These are phyloP conservation scores for Tachysurus fulvidraco DNA, from an alignment of 2,113 vertebrate species.

Conservation along the genomic window DNA sequence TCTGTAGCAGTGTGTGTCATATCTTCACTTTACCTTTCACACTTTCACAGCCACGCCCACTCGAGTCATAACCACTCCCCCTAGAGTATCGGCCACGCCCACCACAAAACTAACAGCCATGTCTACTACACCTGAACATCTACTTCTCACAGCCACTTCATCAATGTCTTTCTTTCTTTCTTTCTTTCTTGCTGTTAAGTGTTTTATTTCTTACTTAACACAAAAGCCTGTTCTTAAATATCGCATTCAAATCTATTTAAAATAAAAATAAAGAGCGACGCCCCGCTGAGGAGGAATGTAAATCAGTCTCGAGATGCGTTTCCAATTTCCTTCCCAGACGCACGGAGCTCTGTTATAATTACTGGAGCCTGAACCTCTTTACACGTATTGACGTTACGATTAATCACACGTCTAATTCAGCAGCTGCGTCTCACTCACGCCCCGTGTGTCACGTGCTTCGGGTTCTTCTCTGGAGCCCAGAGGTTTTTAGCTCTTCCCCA, in stretches of 20 bases:
- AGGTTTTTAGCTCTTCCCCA: conserved; percentile 49
- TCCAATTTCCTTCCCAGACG: conserved; percentile 14
- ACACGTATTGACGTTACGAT: conserved; percentile 9
- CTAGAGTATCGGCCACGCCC: not conserved
- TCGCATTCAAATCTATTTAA: not conserved
- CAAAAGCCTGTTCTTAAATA: not conserved
- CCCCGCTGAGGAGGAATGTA: not conserved
- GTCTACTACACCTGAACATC: not conserved
- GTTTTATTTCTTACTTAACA: not conserved
- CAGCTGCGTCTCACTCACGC: conserved; percentile 44
- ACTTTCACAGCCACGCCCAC: not conserved
- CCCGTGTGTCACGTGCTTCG: not conserved
- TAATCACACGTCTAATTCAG: conserved; percentile 38
- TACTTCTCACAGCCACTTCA: not conserved
- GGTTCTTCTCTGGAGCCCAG: conserved; percentile 6
- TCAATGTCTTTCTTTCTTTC: not conserved
- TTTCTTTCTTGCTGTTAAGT: not conserved
- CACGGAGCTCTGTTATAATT: not conserved
- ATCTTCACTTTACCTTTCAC: not conserved
- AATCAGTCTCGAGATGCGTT: not conserved
- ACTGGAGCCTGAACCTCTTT: conserved; percentile 29
- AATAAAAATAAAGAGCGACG: not conserved
- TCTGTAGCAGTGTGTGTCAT: not conserved
- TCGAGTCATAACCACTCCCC: not conserved
- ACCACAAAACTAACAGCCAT: not conserved